Conservation (phyloP, 1,140 invertebrate species). For the Littorina saxatilis region DNA sequence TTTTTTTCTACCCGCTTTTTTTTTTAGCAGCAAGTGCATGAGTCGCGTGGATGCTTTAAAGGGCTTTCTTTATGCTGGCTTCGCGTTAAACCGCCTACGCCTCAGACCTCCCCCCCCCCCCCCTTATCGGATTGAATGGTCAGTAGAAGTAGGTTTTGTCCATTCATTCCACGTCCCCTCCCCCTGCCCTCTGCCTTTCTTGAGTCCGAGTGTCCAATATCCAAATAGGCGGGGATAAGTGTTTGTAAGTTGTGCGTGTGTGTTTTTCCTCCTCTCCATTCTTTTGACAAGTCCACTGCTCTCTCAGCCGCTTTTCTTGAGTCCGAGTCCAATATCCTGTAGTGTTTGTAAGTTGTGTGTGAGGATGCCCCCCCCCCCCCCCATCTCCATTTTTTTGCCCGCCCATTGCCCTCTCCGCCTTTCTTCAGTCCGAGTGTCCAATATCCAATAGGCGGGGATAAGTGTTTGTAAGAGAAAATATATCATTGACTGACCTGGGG, state of each 20-base stretch:
- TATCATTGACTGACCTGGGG: conserved; percentile 28
- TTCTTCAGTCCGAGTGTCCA: neutral
- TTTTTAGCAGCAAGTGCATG: neutral
- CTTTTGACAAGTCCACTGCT: too few species aligned
- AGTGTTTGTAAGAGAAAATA: conserved; percentile 30
- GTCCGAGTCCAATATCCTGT: too few species aligned
- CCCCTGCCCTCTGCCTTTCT: neutral
- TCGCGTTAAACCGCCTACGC: neutral
- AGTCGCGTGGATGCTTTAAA: neutral
- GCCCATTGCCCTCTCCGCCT: neutral
- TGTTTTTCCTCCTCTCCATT: too few species aligned
- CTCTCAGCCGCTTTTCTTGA: too few species aligned
- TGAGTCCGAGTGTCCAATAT: too few species aligned
- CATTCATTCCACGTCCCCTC: neutral
- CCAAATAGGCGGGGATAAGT: too few species aligned
- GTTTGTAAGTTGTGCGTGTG: too few species aligned
- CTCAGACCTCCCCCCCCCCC: neutral
- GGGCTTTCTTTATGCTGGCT: too few species aligned
- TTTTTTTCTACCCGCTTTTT: neutral
- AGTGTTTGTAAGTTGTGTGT: too few species aligned
- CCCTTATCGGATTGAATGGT: neutral
- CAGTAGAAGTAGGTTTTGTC: neutral
- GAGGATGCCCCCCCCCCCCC: too few species aligned
- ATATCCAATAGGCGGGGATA: neutral
- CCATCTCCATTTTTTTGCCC: too few species aligned